Percentiles rank a stretch among this genome's conserved stretches.
Conservation (phyloP, 2,888 invertebrate genomes). For the Psylliodes chrysocephalus region DNA sequence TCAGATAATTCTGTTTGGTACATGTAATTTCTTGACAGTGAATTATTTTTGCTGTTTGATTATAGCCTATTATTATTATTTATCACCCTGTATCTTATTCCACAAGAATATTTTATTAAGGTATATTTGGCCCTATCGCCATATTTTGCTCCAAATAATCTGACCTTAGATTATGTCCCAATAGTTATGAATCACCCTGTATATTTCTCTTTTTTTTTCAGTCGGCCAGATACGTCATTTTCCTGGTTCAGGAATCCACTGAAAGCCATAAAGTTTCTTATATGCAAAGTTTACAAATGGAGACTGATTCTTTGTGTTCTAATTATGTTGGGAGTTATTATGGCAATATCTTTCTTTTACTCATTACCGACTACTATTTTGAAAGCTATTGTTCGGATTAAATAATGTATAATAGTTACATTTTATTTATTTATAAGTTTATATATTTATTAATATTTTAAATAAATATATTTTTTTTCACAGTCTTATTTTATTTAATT, state of each 20-base stretch:
- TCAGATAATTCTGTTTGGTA: too few relatives aligned
- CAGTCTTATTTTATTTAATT: too few relatives aligned
- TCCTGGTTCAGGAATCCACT: constrained; percentile 70
- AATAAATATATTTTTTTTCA: background rate
- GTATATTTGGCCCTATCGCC: too few relatives aligned
- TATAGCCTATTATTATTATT: too few relatives aligned
- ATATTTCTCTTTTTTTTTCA: too few relatives aligned
- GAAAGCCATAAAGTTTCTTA: constrained; percentile 63
- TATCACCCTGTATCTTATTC: too few relatives aligned
- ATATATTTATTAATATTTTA: background rate
- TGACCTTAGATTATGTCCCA: too few relatives aligned
- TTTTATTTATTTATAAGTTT: background rate
- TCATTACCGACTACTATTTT: constrained; percentile 61
- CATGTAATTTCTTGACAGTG: too few relatives aligned
- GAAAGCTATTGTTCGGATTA: background rate
- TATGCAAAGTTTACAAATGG: constrained; percentile 63
- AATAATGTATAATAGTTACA: constrained; percentile 3
- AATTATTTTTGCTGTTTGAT: too few relatives aligned
- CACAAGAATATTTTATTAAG: too few relatives aligned
- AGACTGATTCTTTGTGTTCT: constrained; percentile 59
- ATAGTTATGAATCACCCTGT: too few relatives aligned
- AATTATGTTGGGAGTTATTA: constrained; percentile 57
- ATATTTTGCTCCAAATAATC: too few relatives aligned
- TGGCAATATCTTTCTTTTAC: constrained; percentile 61
- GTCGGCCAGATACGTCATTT: constrained; percentile 72